phyloP scores from a whole-genome alignment of 1,140 invertebrate species.

The Lutraria rhynchaena region DNA sequence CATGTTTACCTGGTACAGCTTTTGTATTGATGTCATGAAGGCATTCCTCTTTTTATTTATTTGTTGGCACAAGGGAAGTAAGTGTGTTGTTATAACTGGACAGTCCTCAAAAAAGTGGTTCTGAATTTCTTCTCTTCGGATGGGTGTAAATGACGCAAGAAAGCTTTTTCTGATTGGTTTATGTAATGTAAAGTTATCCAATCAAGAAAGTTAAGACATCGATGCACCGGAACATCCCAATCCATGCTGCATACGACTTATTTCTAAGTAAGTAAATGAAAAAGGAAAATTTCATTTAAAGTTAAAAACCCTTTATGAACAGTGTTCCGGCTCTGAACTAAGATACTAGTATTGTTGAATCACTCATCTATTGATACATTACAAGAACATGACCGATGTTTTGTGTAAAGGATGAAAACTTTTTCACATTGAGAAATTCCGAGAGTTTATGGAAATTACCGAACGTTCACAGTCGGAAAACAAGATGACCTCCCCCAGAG shows the following conservation, averaged over 20 bases:
- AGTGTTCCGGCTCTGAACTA: background rate
- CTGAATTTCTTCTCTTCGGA: background rate
- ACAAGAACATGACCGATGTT: slow-evolving; percentile 1
- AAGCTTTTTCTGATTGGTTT: slow-evolving; percentile 16
- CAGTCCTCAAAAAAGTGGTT: slow-evolving; percentile 8
- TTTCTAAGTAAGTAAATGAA: slow-evolving; percentile 1
- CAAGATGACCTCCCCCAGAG: background rate
- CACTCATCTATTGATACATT: background rate
- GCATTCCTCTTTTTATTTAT: too few relatives aligned
- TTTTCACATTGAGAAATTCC: slow-evolving; percentile 11
- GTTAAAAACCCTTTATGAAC: background rate
- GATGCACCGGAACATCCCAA: slow-evolving; percentile 10
- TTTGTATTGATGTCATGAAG: too few relatives aligned
- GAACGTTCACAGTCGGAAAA: background rate
- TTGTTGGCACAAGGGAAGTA: slow-evolving; percentile 20
- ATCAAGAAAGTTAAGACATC: slow-evolving; percentile 2
- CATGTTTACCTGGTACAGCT: too few relatives aligned
- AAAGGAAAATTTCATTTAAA: background rate
- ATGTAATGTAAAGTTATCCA: slow-evolving; percentile 20
- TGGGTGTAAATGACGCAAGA: slow-evolving; percentile 12
- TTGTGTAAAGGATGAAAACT: background rate
- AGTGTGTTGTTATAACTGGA: background rate
- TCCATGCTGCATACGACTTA: slow-evolving; percentile 1
- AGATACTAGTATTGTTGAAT: slow-evolving; percentile 12
- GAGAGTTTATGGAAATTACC: background rate